Base-by-base conservation (phyloP, 2,113 vertebrate species). In the Cardinalis cardinalis region DNA sequence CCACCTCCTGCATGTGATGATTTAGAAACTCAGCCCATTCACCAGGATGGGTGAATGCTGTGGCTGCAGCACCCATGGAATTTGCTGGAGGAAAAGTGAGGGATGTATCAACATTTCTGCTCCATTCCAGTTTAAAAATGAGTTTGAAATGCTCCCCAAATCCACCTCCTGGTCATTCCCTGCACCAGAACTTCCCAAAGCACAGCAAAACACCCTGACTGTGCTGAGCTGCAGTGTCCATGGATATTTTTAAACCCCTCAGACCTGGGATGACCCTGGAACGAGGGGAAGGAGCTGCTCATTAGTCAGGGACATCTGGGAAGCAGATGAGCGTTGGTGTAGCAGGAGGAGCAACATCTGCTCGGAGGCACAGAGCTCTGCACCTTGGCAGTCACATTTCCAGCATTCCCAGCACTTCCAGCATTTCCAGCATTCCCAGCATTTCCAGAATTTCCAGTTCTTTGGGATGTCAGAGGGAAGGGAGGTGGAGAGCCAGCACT, bases 1-100 rank as follows among this genome's bases (percentile, higher is more conserved):
- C 7, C 25, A 36, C 2, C 9, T 59, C 65, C 53, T 7, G 3
- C 0, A 0, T 18, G 40, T 34, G n/a, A 36, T 0, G 3, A 29
- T 13, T 0, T 25, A 31, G 64, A 24, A 59, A 14, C 25, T 58
- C 41, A 43, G 58, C 52, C 20, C 53, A 44, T 81, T 51, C 75
- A 20, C 32, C 66, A 44, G 32, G 44, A 24, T 16, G 16, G 68
- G 23, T 46, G 58, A 72, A n/a, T 46, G 12, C 41, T 2, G 11
- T 4, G 31, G 31, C 75, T 56, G 56, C 65, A 77, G 52, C 77
- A 84, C 4, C 65, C 18, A 1, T 6, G 31, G 53, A 75, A 6
- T 51, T 68, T 28, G 3, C 53, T 28, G 71, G 44, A 53, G 25
- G 63, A 19, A 31, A 59, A 44, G 4, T 0, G 3, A 60, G 19